A percentile compares a stretch with the other conserved stretches of the same genome.
phyloP scores from a whole-genome alignment of 2,888 invertebrate species.

The Perizoma affinitatum region DNA sequence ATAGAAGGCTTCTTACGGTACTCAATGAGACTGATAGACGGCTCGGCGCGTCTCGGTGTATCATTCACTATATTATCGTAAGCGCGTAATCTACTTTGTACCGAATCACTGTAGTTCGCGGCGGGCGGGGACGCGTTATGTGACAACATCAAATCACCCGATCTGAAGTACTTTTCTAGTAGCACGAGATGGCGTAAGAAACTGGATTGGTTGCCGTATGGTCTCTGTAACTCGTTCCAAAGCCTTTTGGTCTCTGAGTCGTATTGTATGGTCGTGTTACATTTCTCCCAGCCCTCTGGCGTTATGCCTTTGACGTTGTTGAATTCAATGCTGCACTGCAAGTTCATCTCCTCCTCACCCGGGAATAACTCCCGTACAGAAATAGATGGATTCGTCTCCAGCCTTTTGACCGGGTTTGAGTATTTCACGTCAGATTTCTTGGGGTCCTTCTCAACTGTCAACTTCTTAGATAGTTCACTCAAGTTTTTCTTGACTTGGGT shows the following conservation, averaged over 20 bases:
- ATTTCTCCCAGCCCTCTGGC: slow-evolving; percentile 93
- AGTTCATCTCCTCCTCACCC: slow-evolving; percentile 92
- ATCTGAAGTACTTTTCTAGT: slow-evolving; percentile 92
- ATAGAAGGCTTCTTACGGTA: slow-evolving; percentile 72
- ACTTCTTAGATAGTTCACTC: slow-evolving; percentile 75
- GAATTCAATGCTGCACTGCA: slow-evolving; percentile 90
- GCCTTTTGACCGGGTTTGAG: slow-evolving; percentile 86
- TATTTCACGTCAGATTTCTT: slow-evolving; percentile 75
- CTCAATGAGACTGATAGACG: slow-evolving; percentile 69
- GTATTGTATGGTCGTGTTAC: slow-evolving; percentile 90
- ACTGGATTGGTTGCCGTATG: slow-evolving; percentile 94
- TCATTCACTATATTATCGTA: slow-evolving; percentile 86
- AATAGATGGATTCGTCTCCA: slow-evolving; percentile 92
- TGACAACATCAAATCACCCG: slow-evolving; percentile 90
- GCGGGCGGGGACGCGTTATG: slow-evolving; percentile 90
- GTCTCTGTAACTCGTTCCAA: slow-evolving; percentile 93
- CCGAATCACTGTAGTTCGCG: slow-evolving; percentile 90
- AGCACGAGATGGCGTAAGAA: slow-evolving; percentile 92
- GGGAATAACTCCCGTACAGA: slow-evolving; percentile 92
- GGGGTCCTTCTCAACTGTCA: slow-evolving; percentile 65
- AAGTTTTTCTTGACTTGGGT: slow-evolving; percentile 79
- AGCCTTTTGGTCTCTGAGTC: slow-evolving; percentile 91
- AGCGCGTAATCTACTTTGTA: slow-evolving; percentile 90
- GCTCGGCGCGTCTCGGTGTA: slow-evolving; percentile 58
- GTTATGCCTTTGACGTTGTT: slow-evolving; percentile 88